These are phyloP conservation scores for Leptobrachium leishanense DNA, from an alignment of 2,113 vertebrate species.

Conservation along the genomic window DNA sequence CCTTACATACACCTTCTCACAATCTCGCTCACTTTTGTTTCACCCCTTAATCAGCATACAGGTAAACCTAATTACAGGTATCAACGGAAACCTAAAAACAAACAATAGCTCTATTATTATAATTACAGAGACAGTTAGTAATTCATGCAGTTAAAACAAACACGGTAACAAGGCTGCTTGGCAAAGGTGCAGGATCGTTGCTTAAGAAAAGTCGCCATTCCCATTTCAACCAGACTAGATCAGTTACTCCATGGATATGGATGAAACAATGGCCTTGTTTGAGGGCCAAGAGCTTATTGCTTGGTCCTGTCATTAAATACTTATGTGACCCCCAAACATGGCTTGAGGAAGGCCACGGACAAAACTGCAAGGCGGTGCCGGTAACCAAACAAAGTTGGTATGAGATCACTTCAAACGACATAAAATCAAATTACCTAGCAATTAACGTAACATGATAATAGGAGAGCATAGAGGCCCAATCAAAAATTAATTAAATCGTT, in stretches of 20 bases:
- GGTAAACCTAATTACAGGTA: conserved; percentile 1
- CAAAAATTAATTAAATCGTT: not conserved
- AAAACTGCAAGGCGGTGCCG: not conserved
- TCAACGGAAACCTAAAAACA: not conserved
- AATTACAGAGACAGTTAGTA: not conserved
- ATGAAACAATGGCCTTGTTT: not conserved
- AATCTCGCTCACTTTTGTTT: not conserved
- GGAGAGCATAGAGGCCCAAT: not conserved
- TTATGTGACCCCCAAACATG: not conserved
- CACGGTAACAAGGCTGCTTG: not conserved
- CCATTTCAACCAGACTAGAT: not conserved
- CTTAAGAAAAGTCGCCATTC: not conserved
- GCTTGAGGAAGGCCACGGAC: not conserved
- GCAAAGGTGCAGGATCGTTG: not conserved
- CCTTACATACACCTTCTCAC: too few relatives aligned
- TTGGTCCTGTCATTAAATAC: not conserved
- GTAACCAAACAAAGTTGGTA: not conserved
- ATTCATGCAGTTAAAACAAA: not conserved
- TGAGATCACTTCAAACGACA: not conserved
- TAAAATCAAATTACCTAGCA: not conserved
- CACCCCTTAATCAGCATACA: not conserved
- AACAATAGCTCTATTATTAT: not conserved
- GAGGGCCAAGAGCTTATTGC: not conserved
- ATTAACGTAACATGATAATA: not conserved
- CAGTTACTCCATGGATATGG: not conserved